A percentile compares a stretch with the other conserved stretches of the same genome.
Evolutionary conservation across 2,888 invertebrate species (phyloP).

Genomic region (Toxonevra muliebris): DNA sequence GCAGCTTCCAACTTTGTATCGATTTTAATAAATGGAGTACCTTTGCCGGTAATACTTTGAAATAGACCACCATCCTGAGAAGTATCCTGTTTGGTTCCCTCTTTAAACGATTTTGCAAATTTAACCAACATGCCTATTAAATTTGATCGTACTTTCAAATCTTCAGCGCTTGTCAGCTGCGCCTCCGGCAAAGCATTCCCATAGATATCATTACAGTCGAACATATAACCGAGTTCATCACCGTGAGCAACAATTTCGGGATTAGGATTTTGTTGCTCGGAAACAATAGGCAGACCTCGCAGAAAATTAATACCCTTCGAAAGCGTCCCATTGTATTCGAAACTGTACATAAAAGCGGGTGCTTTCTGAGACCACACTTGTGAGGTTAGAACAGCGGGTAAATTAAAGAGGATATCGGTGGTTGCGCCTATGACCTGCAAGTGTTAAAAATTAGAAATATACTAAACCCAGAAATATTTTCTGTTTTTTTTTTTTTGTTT

Average conservation of each 20-base stretch:
- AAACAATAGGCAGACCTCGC: conserved; percentile 72
- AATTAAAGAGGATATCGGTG: conserved; percentile 80
- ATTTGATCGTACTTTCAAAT: conserved; percentile 72
- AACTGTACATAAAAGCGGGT: conserved; percentile 77
- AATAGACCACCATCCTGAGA: conserved; percentile 52
- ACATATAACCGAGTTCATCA: conserved; percentile 77
- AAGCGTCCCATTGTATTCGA: conserved; percentile 76
- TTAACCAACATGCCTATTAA: conserved; percentile 74
- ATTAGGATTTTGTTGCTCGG: conserved; percentile 58
- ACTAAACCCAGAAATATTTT: neutral
- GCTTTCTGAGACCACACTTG: conserved; percentile 75
- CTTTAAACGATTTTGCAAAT: conserved; percentile 68
- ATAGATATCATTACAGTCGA: conserved; percentile 72
- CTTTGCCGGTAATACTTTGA: conserved; percentile 61
- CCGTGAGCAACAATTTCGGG: conserved; percentile 69
- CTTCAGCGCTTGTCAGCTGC: conserved; percentile 66
- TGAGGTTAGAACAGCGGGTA: conserved; percentile 78
- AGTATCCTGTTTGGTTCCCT: neutral
- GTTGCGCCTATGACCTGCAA: conserved; percentile 57
- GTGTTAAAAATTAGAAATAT: neutral
- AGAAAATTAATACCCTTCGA: conserved; percentile 72
- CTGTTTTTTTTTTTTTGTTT: neutral
- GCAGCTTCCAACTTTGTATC: conserved; percentile 65
- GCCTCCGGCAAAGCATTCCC: conserved; percentile 68
- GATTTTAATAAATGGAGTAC: conserved; percentile 69